Percentiles rank a stretch among this genome's conserved stretches.
Conservation (phyloP, 53 echinoderm and acorn worm genomes). For the Stichopus horrens region DNA sequence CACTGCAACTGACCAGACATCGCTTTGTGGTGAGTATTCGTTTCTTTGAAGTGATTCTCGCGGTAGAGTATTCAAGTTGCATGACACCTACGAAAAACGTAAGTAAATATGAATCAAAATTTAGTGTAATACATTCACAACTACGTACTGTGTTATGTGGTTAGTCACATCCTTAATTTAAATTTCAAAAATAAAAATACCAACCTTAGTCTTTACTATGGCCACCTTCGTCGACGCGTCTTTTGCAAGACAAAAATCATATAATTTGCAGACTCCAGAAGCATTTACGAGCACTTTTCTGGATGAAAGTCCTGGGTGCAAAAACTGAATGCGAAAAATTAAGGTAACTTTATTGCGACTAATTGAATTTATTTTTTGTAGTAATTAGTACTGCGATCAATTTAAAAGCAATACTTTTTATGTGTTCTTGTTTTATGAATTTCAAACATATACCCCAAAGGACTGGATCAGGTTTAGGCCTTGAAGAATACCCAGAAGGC, state of each 20-base stretch:
- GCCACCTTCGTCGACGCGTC: not conserved
- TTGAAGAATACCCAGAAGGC: not conserved
- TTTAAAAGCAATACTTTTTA: no score
- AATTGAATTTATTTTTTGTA: no score
- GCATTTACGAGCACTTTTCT: not conserved
- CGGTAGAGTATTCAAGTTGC: not conserved
- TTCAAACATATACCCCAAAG: not conserved
- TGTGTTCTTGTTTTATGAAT: no score
- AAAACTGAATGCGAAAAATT: not conserved
- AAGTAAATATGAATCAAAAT: no score
- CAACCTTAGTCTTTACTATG: not conserved
- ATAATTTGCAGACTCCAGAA: not conserved
- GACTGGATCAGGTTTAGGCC: not conserved
- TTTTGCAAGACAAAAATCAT: not conserved
- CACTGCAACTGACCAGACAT: not conserved
- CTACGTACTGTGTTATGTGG: no score
- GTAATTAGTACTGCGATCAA: no score
- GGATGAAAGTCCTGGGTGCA: not conserved
- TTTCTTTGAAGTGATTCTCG: not conserved
- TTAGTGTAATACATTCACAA: no score
- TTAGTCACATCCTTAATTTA: no score
- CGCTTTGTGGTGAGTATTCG: slow-evolving; percentile 10
- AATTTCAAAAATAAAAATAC: no score
- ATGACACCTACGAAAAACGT: not conserved
- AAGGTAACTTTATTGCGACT: no score